Conservation (phyloP, 2,888 invertebrate species). For the Netelia fuscicornis region DNA sequence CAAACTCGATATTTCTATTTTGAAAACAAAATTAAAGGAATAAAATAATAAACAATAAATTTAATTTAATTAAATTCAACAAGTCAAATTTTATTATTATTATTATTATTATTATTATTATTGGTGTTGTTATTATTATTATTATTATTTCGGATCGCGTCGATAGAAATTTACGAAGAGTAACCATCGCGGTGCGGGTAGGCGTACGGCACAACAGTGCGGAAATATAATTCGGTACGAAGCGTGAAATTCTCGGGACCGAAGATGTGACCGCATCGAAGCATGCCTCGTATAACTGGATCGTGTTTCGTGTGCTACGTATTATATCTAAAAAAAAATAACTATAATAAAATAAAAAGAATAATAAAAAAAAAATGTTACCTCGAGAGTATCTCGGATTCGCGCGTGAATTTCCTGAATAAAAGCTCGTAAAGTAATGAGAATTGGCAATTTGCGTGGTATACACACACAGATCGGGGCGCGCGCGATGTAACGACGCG, state of each 20-base stretch:
- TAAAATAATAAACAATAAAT: background rate
- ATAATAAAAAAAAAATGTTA: background rate
- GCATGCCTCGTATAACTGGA: constrained; percentile 55
- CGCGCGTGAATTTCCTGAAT: constrained; percentile 25
- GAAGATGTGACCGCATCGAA: constrained; percentile 52
- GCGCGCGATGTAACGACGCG: constrained; percentile 31
- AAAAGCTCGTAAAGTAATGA: constrained; percentile 42
- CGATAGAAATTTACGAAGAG: constrained; percentile 46
- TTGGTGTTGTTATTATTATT: too few species aligned
- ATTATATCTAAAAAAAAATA: background rate
- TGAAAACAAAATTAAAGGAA: background rate
- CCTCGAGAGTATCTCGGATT: background rate
- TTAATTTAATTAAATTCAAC: background rate
- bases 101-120: too few species aligned
- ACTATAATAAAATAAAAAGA: background rate
- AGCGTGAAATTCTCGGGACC: constrained; percentile 49
- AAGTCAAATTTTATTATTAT: too few species aligned
- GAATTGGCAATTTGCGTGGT: constrained; percentile 50
- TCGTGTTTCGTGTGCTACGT: constrained; percentile 19
- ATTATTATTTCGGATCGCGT: background rate
- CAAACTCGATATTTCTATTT: background rate
- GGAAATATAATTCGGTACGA: constrained; percentile 20
- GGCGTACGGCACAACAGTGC: background rate
- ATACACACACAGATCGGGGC: background rate
- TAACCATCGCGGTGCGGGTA: background rate